Base-by-base conservation (phyloP, 2,888 invertebrate genomes). In the Chorisops tibialis region DNA sequence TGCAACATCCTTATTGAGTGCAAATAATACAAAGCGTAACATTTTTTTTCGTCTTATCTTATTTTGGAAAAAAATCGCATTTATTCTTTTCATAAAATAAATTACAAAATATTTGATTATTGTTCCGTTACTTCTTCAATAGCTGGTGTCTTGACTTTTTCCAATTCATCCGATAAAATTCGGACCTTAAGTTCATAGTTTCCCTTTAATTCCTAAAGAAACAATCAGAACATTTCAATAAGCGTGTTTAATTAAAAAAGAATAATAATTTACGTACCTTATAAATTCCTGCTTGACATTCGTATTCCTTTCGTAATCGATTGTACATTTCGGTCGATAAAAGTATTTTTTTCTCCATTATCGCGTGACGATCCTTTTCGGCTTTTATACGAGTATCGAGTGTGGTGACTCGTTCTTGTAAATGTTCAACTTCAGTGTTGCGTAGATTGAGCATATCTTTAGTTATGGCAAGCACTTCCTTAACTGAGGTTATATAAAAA, bases 381-480 rank as follows among this genome's bases (percentile, higher is more conserved):
- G 84, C 84, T 64, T 84, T 83, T 66, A 88, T 86, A 70, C 85
- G 84, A 1, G 81, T 79, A 68, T 87, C 87, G 84, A 89, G 86
- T 12, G 83, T 81, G 69, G 85, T 81, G 63, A 91, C 79, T 69
- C 90, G 85, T 58, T 84, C 81, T 78, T 87, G 85, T 73, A 91
- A 82, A 74, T 91, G 89, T 62, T 87, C 86, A 16, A 89, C 85
- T 79, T 92, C 92, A 60, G 87, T 81, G 71, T 88, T 91, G 66
- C 91, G 84, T 49, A 92, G 88, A 70, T 88, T 87, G 19, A 92
- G 75, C 71, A 92, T 79, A 69, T 91, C 89, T 73, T 90, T 91
- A 2, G 91, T 91, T 63, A 92, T 89, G 9, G 81, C 77, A n/a
- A 90, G 85, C 47, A 92, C 91, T 71, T 92, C 91, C 73, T 90